A percentile compares a stretch with the other conserved stretches of the same genome.
Conservation (phyloP, 2,797 vertebrate genomes). For the Valencia hispanica region DNA sequence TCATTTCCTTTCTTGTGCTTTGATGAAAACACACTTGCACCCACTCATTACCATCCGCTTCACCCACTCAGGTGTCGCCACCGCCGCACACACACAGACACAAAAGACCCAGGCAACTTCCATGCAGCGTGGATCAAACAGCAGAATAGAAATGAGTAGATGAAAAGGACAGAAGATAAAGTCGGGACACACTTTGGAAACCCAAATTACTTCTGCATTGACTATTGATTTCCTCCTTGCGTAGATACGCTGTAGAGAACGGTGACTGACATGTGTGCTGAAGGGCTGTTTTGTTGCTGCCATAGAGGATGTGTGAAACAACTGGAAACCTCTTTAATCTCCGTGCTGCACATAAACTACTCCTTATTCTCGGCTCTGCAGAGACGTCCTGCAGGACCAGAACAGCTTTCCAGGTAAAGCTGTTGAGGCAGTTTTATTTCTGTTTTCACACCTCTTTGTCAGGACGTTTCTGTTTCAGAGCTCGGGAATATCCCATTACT, state of each 20-base stretch:
- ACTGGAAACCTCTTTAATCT: conserved; percentile 31
- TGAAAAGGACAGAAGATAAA: conserved; percentile 13
- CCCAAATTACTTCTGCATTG: conserved; percentile 17
- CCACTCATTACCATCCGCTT: background rate
- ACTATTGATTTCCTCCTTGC: conserved; percentile 25
- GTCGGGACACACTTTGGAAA: conserved; percentile 14
- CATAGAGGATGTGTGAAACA: conserved; percentile 35
- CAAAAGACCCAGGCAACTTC: background rate
- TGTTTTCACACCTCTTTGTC: background rate
- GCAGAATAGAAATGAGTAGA: conserved; percentile 6
- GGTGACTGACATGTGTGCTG: conserved; percentile 21
- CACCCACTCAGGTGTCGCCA: conserved; percentile 15
- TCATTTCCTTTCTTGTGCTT: conserved; percentile 1
- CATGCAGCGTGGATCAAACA: conserved; percentile 13
- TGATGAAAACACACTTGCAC: background rate
- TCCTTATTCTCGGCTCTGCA: conserved; percentile 12
- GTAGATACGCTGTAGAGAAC: conserved; percentile 21
- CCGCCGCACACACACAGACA: background rate
- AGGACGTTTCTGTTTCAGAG: conserved; percentile 2
- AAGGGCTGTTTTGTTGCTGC: conserved; percentile 34
- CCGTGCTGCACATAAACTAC: background rate
- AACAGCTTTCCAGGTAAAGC: background rate
- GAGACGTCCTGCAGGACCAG: background rate
- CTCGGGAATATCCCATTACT: background rate
- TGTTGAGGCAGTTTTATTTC: conserved; percentile 1